These are phyloP conservation scores for Ceyx margarethae DNA, from an alignment of 2,113 vertebrate species.

Conservation along the genomic window DNA sequence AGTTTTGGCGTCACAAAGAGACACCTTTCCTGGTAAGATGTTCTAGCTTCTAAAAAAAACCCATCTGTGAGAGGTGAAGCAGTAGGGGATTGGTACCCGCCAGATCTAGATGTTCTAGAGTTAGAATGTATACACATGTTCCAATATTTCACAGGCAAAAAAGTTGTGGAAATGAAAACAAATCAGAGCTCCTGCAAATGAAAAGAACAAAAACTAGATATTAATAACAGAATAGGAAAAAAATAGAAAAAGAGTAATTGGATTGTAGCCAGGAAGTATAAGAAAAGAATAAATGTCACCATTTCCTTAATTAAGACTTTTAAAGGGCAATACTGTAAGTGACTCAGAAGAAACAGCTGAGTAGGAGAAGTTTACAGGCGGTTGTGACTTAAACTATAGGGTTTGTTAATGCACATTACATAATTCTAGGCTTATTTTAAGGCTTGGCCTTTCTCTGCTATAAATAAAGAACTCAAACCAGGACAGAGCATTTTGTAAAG, in stretches of 20 bases:
- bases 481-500: neutral
- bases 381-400: neutral
- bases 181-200: neutral
- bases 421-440: neutral
- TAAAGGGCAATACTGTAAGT: neutral
- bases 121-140: fast-evolving
- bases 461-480: neutral
- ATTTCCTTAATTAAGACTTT: neutral
- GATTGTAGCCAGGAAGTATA: neutral
- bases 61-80: neutral
- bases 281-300: neutral
- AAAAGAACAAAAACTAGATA: neutral
- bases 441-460: neutral
- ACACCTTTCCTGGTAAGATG: neutral
- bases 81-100: neutral
- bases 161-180: neutral
- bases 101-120: neutral
- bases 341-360: neutral
- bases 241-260: neutral
- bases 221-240: neutral
- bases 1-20: neutral
- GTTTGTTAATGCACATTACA: neutral
- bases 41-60: neutral
- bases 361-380: neutral
- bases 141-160: neutral